Evolutionary conservation across 2,797 vertebrate genomes (phyloP), one percentile per base, ranked within the genome.

Genomic region (Propithecus perrieri): DNA sequence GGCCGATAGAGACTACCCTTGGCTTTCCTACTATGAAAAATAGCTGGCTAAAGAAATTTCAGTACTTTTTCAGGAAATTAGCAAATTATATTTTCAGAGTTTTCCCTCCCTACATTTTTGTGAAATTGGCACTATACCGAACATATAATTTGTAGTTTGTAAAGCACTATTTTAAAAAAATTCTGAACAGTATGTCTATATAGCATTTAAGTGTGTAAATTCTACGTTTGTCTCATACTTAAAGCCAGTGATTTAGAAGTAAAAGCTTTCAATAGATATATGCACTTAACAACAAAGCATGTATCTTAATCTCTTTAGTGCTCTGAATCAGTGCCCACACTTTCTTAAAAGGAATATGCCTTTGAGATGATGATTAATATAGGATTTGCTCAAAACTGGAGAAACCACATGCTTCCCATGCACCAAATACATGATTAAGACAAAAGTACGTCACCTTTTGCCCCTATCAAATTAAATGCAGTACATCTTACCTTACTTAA

Each of bases 51-150:
- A 74, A 81, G 18, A 90, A 53, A 90, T 85, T 90, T 38, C 33
- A 59, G 63, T 74, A 72, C 84, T 89, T 81, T 92, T 85, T 94
- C 46, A 84, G 86, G 30, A 63, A 97, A 96, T 86, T 53, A 80
- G 38, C 33, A 93, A 67, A 86, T 14, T 41, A 4, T 95, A 26
- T 93, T 96, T 98, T 84, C 81, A 76, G 91, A 95, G 87, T 41
- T 95, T 46, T 17, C 61, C 55, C 46, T 41, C 85, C 38, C 18
- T 28, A 85, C 80, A 24, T 94, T 74, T 48, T 86, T 63, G 38
- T 71, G 26, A 88, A 72, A 79, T 28, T 88, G 81, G 12, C 92
- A 92, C 50, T 89, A 75, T 81, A 84, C 59, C 50, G 22, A 10
- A 61, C 26, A 71, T 74, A 30, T 0, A 79, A 17, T 95, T 96